phyloP scores from a whole-genome alignment of 1,140 invertebrate species.

The Sipha flava region DNA sequence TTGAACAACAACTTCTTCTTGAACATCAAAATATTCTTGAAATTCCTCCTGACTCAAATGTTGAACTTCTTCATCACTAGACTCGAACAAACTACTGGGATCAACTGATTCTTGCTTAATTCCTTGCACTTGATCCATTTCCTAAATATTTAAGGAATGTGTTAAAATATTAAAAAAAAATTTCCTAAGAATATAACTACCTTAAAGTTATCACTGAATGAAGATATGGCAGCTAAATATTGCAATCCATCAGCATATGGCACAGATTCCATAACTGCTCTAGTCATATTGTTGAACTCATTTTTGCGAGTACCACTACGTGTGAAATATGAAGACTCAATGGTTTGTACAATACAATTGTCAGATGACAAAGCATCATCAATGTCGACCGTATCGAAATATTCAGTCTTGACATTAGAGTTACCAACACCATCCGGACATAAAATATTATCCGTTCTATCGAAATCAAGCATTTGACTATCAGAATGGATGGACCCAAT shows the following conservation, averaged over 20 bases:
- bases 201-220: conserved; percentile 33
- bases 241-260: conserved; percentile 32
- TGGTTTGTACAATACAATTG: neutral
- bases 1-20: conserved; percentile 40
- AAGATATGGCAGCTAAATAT: conserved; percentile 33
- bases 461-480: neutral
- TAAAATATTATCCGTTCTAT: neutral
- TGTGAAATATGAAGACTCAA: conserved; percentile 11
- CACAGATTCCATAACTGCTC: conserved; percentile 31
- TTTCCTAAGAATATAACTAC: neutral
- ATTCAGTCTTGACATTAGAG: neutral
- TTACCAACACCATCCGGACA: neutral
- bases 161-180: neutral
- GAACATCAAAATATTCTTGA: conserved; percentile 39
- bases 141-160: neutral
- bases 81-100: conserved; percentile 19
- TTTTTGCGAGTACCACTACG: neutral
- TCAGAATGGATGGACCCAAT: neutral
- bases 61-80: conserved; percentile 2
- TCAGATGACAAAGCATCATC: neutral
- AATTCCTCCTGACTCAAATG: neutral
- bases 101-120: neutral
- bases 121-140: neutral
- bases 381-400: neutral
- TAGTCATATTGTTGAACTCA: conserved; percentile 3